Conservation (phyloP, 2,888 invertebrate genomes). For the Encarsia formosa region DNA sequence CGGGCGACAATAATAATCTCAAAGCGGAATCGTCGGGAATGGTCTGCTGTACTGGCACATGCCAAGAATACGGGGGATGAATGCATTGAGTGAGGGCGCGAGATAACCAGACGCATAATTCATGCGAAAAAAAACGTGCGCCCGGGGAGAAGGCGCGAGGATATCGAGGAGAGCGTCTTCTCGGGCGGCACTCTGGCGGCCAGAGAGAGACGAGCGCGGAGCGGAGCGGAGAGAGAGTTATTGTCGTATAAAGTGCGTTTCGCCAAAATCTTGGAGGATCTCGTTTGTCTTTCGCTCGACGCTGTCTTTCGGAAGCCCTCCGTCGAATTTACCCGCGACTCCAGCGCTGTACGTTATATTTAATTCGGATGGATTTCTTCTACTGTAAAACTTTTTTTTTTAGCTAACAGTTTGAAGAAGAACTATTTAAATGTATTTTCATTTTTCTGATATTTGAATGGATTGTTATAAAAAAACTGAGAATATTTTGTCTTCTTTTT, state of each 20-base stretch:
- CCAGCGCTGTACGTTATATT: too few species aligned
- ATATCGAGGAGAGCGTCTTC: not conserved
- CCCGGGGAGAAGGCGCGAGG: not conserved
- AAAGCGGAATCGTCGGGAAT: conserved; percentile 29
- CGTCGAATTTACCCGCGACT: too few species aligned
- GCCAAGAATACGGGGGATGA: conserved; percentile 4
- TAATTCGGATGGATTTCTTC: too few species aligned
- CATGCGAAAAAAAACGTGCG: conserved; percentile 17
- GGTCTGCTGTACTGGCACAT: conserved; percentile 2
- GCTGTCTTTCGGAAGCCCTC: too few species aligned
- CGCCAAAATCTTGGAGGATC: conserved; percentile 39
- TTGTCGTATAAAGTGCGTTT: conserved; percentile 45
- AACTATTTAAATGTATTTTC: too few species aligned
- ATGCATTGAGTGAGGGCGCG: conserved; percentile 49
- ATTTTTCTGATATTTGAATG: too few species aligned
- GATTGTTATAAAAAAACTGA: too few species aligned
- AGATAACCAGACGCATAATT: conserved; percentile 50
- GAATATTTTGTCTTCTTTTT: too few species aligned
- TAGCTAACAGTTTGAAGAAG: too few species aligned
- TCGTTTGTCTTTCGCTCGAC: not conserved
- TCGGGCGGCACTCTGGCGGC: conserved; percentile 31
- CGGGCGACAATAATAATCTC: conserved; percentile 41
- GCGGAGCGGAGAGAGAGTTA: conserved; percentile 39
- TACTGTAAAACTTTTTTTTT: too few species aligned
- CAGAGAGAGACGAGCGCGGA: not conserved